phyloP scores from a whole-genome alignment of 2,888 invertebrate genomes.

The Nowickia ferox region DNA sequence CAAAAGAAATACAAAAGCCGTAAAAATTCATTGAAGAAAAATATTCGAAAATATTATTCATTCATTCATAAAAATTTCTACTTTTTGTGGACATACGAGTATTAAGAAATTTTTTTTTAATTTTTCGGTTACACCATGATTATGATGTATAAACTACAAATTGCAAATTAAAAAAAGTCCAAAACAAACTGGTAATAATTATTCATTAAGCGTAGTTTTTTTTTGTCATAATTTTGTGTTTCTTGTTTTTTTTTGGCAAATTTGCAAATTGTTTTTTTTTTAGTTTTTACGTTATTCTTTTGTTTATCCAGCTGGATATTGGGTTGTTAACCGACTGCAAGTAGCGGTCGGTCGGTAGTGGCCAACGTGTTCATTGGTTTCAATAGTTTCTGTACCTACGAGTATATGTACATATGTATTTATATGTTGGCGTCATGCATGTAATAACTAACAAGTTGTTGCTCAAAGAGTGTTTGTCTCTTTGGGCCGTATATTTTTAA shows the following conservation, averaged over 20 bases:
- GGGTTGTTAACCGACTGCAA: conserved; percentile 50
- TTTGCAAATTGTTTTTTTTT: conserved; percentile 49
- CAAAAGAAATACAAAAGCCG: neutral
- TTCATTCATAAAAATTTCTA: conserved; percentile 63
- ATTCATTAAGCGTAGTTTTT: conserved; percentile 18
- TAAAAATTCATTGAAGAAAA: conserved; percentile 8
- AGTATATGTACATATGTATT: neutral
- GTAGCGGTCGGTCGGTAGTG: conserved; percentile 24
- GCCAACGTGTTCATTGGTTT: conserved; percentile 36
- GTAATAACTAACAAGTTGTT: conserved; percentile 68
- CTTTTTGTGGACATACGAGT: conserved; percentile 15
- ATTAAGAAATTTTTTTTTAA: conserved; percentile 44
- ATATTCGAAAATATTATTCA: conserved; percentile 1
- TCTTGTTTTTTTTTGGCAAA: conserved; percentile 47
- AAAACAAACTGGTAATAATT: conserved; percentile 62
- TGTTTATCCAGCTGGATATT: conserved; percentile 56
- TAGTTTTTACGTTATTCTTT: conserved; percentile 47
- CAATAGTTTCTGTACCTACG: conserved; percentile 45
- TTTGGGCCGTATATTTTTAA: neutral
- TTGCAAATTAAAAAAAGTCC: neutral
- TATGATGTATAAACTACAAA: conserved; percentile 8
- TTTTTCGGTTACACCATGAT: conserved; percentile 50
- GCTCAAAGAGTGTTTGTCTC: conserved; percentile 51
- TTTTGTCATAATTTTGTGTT: conserved; percentile 26
- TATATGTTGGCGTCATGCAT: conserved; percentile 64